These are phyloP conservation scores for Tetramorium alpestre DNA, from an alignment of 1,140 invertebrate species.

Conservation along the genomic window DNA sequence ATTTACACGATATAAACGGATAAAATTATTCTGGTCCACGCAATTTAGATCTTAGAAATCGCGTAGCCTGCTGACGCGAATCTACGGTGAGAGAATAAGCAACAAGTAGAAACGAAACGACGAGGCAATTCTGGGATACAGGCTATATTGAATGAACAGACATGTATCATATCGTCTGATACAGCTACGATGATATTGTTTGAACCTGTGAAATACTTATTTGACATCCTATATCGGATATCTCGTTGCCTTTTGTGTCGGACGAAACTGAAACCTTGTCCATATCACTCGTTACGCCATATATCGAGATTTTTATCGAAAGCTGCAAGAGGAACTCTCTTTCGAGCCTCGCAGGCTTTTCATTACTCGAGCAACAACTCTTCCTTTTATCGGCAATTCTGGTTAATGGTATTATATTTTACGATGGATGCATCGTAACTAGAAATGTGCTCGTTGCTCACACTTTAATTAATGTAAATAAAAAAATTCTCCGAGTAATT, in stretches of 20 bases:
- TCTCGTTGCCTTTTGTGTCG: constrained; percentile 49
- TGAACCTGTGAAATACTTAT: constrained; percentile 49
- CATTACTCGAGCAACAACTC: background rate
- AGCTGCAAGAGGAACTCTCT: background rate
- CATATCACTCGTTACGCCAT: background rate
- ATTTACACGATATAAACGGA: background rate
- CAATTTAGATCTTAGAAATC: background rate
- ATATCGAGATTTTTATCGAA: constrained; percentile 54
- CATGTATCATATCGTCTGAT: constrained; percentile 24
- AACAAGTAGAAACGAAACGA: constrained; percentile 20
- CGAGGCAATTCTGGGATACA: constrained; percentile 21
- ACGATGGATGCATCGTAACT: background rate
- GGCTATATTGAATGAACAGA: constrained; percentile 56
- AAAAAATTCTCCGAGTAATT: constrained; percentile 6
- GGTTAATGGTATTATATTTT: background rate
- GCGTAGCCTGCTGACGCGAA: background rate
- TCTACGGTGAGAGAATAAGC: background rate
- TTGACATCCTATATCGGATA: constrained; percentile 51
- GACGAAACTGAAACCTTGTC: constrained; percentile 4
- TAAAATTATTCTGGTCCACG: background rate
- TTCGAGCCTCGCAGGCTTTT: background rate
- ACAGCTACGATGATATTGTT: constrained; percentile 55
- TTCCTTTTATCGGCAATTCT: background rate
- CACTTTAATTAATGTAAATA: background rate
- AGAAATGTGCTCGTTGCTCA: background rate